phyloP scores from a whole-genome alignment of 2,797 vertebrate species.

The Eptatretus atami region DNA sequence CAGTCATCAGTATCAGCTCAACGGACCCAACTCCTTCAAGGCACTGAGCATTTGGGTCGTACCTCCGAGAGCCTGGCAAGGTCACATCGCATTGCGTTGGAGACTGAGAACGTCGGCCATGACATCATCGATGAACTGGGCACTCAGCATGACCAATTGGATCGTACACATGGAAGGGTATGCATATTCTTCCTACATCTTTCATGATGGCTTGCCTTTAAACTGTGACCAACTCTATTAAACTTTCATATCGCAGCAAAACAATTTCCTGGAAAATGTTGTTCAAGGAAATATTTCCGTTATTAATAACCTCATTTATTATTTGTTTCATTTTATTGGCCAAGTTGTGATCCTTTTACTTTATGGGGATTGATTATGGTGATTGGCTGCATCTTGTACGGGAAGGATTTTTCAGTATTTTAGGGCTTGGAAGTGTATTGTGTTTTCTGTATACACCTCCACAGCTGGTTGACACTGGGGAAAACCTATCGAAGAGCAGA shows the following conservation, averaged over 20 bases:
- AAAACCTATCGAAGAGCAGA: slow-evolving; percentile 59
- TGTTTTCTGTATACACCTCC: slow-evolving; percentile 10
- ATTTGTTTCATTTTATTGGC: no score
- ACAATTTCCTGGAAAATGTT: no score
- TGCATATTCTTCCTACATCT: slow-evolving; percentile 13
- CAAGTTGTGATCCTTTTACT: no score
- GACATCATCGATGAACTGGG: slow-evolving; percentile 82
- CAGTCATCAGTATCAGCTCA: slow-evolving; percentile 53
- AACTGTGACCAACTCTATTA: neutral
- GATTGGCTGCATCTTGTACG: no score
- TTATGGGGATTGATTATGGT: neutral
- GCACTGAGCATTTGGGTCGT: slow-evolving; percentile 40
- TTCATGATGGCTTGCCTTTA: slow-evolving; percentile 5
- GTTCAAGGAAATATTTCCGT: no score
- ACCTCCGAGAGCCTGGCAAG: slow-evolving; percentile 56
- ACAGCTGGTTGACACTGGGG: slow-evolving; percentile 52
- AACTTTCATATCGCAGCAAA: neutral
- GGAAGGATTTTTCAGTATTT: neutral
- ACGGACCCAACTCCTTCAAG: slow-evolving; percentile 51
- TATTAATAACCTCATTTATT: no score
- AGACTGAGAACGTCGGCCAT: slow-evolving; percentile 53
- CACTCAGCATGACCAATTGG: slow-evolving; percentile 66
- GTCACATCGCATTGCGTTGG: slow-evolving; percentile 46
- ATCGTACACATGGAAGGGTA: slow-evolving; percentile 45
- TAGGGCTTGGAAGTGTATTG: slow-evolving; percentile 1